Evolutionary conservation across 1,140 invertebrate genomes (phyloP).

Genomic region (Micrasema minimum): DNA sequence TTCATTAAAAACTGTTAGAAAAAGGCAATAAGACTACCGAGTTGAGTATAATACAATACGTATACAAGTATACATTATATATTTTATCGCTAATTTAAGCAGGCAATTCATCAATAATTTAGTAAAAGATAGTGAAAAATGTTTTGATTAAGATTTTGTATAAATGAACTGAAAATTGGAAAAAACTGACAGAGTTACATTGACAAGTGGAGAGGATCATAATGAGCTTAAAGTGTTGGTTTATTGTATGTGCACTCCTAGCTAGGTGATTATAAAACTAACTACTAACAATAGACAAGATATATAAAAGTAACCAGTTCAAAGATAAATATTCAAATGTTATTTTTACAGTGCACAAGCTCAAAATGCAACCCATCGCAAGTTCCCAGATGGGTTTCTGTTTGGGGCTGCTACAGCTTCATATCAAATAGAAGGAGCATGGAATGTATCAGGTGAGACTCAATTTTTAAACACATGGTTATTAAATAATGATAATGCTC

Average conservation of each 20-base stretch:
- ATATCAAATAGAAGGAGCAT: slow-evolving; percentile 71
- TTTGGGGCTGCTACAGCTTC: slow-evolving; percentile 67
- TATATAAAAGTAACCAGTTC: background rate
- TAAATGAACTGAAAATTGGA: slow-evolving; percentile 52
- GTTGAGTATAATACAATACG: too few relatives aligned
- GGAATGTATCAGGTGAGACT: slow-evolving; percentile 65
- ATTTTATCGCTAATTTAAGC: too few relatives aligned
- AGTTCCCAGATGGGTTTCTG: slow-evolving; percentile 67
- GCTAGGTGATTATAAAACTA: slow-evolving; percentile 1
- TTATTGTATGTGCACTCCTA: slow-evolving; percentile 61
- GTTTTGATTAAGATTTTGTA: background rate
- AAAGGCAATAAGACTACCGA: too few relatives aligned
- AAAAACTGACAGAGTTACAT: background rate
- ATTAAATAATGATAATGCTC: background rate
- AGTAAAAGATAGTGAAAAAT: background rate
- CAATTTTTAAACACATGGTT: background rate
- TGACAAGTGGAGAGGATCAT: background rate
- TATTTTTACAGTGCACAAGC: slow-evolving; percentile 12
- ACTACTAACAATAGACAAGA: background rate
- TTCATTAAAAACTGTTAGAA: too few relatives aligned
- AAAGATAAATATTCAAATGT: background rate
- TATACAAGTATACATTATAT: too few relatives aligned
- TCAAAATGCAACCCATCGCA: slow-evolving; percentile 23
- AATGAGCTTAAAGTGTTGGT: slow-evolving; percentile 8
- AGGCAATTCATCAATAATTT: too few relatives aligned